Evolutionary conservation across 2,888 invertebrate genomes (phyloP), one percentile per base, ranked within the genome.

Genomic region (Athalia circularis): DNA sequence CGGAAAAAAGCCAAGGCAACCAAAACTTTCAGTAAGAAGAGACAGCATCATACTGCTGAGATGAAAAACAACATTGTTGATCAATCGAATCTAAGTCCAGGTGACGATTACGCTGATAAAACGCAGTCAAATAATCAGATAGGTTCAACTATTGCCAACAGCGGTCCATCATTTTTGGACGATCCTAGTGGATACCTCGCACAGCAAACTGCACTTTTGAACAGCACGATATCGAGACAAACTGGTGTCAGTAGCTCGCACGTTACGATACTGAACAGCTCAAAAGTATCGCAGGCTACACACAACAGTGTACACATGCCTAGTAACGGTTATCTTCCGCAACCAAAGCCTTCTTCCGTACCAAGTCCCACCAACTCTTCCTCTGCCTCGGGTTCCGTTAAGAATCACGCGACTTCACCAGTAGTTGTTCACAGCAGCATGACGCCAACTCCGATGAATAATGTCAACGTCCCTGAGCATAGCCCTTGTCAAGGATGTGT

Each of bases 181-280:
- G 97, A 98, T 90, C 97, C 97, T 0, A 96, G 95, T 86, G 97
- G 97, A 3, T 98, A 97, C 90, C 91, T 98, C 83, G 97, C 97
- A 5, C 97, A 97, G 85, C 97, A 98, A 90, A 97, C 97, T 0
- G 96, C 96, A 50, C 90, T 97, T 82, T 90, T 97, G 74, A 96
- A 97, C 87, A 96, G 94, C 87, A 96, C 95, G 8, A 96, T 96
- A 90, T 94, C 94, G 79, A 92, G 94, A 84, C 95, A 95, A 90
- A 90, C 91, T 48, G 90, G 90, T 59, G 90, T 90, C 45, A 90
- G 89, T 62, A 91, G 89, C 82, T 89, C 90, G 8, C 90, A 90
- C 65, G 83, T 85, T 70, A 82, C 84, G 47, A 81, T 86, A 77
- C 79, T 83, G 78, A 88, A 84, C 57, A 84, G 81, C 65, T 82